A percentile compares a stretch with the other conserved stretches of the same genome.
phyloP scores from a whole-genome alignment of 2,113 vertebrate species.

The Syngnathus floridae region DNA sequence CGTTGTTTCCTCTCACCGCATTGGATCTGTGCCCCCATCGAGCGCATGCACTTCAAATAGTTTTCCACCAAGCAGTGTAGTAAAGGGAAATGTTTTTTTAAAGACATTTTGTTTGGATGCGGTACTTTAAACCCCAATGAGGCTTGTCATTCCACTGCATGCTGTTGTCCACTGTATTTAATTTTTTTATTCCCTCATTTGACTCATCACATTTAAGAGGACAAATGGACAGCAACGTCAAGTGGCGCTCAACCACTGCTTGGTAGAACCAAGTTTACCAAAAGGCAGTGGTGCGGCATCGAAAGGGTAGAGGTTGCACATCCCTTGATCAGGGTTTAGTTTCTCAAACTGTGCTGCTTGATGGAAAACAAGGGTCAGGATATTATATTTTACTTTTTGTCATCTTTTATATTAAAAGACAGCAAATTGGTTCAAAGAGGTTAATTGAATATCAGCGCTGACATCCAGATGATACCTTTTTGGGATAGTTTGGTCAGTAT shows the following conservation, averaged over 20 bases:
- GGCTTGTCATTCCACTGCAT: background rate
- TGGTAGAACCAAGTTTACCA: background rate
- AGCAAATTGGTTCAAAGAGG: slow-evolving; percentile 9
- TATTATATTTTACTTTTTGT: slow-evolving; percentile 1
- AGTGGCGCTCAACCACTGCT: no score
- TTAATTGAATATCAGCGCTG: background rate
- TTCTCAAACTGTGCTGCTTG: background rate
- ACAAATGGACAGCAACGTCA: background rate
- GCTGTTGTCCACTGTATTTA: background rate
- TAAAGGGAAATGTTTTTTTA: background rate
- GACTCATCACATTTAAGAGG: background rate
- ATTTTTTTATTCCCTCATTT: background rate
- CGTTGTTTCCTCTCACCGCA: slow-evolving; percentile 29
- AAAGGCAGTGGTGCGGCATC: background rate
- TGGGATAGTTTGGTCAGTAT: background rate
- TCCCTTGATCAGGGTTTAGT: background rate
- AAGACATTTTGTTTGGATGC: background rate
- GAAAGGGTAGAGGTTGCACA: background rate
- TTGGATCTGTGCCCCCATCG: slow-evolving; percentile 13
- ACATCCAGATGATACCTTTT: background rate
- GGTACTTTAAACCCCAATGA: background rate
- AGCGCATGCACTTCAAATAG: background rate
- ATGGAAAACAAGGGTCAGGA: background rate
- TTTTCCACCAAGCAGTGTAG: slow-evolving; percentile 6
- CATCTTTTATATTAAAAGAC: slow-evolving; percentile 62